These are phyloP conservation scores for Cettia cetti DNA, from an alignment of 2,113 vertebrate genomes.

Conservation along the genomic window DNA sequence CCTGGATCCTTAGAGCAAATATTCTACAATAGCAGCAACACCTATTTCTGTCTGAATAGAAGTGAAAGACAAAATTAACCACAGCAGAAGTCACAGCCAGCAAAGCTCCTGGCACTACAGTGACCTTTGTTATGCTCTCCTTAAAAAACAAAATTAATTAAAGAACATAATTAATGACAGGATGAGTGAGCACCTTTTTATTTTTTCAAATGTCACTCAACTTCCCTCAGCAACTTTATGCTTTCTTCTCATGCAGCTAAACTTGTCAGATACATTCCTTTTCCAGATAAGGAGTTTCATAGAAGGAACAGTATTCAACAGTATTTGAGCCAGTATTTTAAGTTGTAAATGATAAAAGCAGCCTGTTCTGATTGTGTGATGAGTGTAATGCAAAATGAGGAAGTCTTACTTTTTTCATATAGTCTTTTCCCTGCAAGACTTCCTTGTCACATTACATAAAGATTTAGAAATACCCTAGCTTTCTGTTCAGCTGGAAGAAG, in stretches of 20 bases:
- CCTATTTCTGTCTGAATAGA: neutral
- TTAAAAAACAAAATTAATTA: neutral
- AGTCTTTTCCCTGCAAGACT: neutral
- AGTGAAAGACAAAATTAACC: neutral
- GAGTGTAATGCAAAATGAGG: neutral
- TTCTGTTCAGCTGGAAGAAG: neutral
- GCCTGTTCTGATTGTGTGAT: neutral
- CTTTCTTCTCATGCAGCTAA: neutral
- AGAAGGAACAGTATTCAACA: neutral
- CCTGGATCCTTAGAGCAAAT: neutral
- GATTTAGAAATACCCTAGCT: neutral
- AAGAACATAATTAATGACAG: neutral
- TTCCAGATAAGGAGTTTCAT: neutral
- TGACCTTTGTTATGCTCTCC: neutral
- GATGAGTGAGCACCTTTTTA: neutral
- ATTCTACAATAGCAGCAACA: neutral
- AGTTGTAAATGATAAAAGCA: neutral
- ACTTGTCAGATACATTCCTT: neutral
- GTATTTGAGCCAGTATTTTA: neutral
- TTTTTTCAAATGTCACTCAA: neutral
- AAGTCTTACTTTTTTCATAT: neutral
- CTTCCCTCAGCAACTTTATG: neutral
- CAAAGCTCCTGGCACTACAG: neutral
- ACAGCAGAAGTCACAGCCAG: neutral
- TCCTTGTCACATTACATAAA: neutral